Percentiles rank a stretch among this genome's conserved stretches.
Evolutionary conservation across 2,888 invertebrate species (phyloP).

Genomic region (Platycheirus albimanus): DNA sequence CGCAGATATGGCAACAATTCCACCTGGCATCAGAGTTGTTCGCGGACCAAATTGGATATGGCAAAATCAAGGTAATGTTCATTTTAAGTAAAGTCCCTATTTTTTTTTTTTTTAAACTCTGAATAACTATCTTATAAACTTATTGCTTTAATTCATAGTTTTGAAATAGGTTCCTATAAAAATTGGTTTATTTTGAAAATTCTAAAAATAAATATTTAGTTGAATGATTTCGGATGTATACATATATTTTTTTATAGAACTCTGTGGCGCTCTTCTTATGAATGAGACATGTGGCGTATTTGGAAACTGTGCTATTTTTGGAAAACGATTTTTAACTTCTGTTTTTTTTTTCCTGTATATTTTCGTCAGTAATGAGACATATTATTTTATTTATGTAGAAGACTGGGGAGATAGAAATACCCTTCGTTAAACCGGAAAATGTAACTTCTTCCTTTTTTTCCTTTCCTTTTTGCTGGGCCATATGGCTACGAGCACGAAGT

Average conservation of each 20-base stretch:
- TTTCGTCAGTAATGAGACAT: constrained; percentile 13
- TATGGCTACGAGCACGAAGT: too few relatives aligned
- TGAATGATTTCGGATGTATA: constrained; percentile 33
- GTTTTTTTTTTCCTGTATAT: constrained; percentile 45
- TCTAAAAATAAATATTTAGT: constrained; percentile 61
- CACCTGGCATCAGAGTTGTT: constrained; percentile 89
- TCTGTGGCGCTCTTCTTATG: constrained; percentile 42
- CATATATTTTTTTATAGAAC: constrained; percentile 14
- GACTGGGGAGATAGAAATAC: constrained; percentile 23
- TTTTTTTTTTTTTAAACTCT: neutral
- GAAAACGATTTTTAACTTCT: constrained; percentile 29
- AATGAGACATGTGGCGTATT: constrained; percentile 59
- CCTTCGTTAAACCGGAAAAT: constrained; percentile 31
- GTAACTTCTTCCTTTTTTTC: constrained; percentile 54
- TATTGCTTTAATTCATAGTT: too few relatives aligned
- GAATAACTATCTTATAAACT: too few relatives aligned
- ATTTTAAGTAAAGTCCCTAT: neutral
- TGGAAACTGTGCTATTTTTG: constrained; percentile 49
- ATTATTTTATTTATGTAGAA: constrained; percentile 13
- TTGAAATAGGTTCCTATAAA: neutral
- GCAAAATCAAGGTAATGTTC: constrained; percentile 87
- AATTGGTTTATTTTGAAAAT: constrained; percentile 17
- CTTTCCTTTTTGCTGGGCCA: too few relatives aligned
- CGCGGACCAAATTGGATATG: constrained; percentile 93
- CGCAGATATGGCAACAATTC: constrained; percentile 81